Evolutionary conservation across 2,113 vertebrate genomes (phyloP).

Genomic region (Tyto alba): DNA sequence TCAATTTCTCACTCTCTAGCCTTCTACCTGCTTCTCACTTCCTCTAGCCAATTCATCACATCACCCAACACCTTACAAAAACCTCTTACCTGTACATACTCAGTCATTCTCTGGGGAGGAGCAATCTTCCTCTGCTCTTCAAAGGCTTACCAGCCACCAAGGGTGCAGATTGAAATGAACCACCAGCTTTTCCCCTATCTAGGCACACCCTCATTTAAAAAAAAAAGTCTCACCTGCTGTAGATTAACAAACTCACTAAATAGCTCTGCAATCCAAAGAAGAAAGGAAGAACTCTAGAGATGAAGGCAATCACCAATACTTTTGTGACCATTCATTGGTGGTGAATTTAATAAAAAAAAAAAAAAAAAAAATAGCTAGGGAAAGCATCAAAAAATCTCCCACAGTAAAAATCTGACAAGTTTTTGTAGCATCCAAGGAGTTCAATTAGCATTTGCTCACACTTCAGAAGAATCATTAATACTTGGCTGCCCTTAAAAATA

Average conservation of each 20-base stretch:
- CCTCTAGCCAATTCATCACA: fast-evolving
- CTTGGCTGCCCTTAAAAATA: neutral
- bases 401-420: neutral
- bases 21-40: fast-evolving
- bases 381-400: neutral
- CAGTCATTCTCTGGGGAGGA: neutral
- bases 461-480: neutral
- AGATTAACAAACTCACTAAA: neutral
- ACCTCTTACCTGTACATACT: neutral
- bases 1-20: neutral
- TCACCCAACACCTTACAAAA: neutral
- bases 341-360: neutral
- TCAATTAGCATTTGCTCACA: neutral
- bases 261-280: neutral
- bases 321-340: neutral
- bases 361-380: neutral
- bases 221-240: neutral
- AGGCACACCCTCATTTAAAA: neutral
- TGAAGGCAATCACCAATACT: neutral
- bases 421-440: neutral
- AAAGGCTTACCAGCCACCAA: fast-evolving
- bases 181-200: neutral
- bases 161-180: neutral
- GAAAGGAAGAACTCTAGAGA: neutral
- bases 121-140: neutral